These are phyloP conservation scores for Lepidurus apus DNA, from an alignment of 1,140 invertebrate species.

Conservation along the genomic window DNA sequence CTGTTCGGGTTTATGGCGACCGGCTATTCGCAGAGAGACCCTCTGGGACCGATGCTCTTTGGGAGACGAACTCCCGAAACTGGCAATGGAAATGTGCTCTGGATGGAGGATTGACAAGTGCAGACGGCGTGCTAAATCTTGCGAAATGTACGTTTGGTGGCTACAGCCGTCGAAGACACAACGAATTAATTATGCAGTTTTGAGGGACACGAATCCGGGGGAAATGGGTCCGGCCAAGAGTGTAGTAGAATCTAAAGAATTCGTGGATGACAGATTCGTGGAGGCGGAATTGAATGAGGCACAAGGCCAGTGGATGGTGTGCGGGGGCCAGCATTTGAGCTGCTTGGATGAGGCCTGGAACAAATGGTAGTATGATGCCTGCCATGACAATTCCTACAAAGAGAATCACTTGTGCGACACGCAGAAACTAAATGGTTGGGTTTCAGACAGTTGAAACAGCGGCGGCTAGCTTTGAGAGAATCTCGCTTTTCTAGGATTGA, in stretches of 20 bases:
- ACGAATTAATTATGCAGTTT: not conserved
- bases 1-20: not conserved
- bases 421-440: no score
- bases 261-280: not conserved
- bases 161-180: not conserved
- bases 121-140: not conserved
- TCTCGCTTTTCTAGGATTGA: no score
- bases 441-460: no score
- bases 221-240: not conserved
- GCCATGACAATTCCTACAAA: not conserved
- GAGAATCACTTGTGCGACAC: no score
- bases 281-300: not conserved
- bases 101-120: not conserved
- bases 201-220: not conserved
- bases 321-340: no score
- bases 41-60: not conserved
- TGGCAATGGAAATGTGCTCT: not conserved
- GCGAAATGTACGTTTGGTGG: slow-evolving; percentile 2
- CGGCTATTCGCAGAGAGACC: not conserved
- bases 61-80: not conserved
- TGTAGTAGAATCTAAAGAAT: not conserved
- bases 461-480: no score
- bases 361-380: slow-evolving; percentile 18
- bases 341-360: not conserved
- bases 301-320: not conserved